These are phyloP conservation scores for Microhierax caerulescens DNA, from an alignment of 2,797 vertebrate species.

Conservation along the genomic window DNA sequence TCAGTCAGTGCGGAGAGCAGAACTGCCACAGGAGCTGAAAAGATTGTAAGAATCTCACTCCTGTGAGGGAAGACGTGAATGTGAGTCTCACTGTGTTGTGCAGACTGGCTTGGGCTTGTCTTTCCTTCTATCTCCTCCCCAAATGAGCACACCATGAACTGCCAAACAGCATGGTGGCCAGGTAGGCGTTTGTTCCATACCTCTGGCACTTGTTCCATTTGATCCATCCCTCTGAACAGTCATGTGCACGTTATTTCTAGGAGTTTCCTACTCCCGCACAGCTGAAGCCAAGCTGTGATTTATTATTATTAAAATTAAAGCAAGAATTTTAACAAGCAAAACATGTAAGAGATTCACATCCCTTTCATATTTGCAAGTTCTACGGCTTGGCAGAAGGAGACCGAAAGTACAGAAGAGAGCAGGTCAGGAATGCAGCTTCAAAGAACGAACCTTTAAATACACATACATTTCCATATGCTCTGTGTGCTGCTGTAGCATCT, in stretches of 20 bases:
- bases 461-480: rapidly evolving
- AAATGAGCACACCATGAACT: background rate
- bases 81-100: background rate
- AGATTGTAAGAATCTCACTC: background rate
- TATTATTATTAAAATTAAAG: constrained; percentile 1
- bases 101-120: background rate
- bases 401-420: background rate
- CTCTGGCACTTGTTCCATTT: background rate
- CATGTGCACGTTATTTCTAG: background rate
- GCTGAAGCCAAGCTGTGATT: background rate
- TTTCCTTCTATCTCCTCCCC: background rate
- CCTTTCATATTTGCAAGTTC: background rate
- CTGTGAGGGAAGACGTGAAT: background rate
- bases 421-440: background rate
- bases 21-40: background rate
- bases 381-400: background rate
- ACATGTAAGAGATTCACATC: background rate
- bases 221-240: background rate
- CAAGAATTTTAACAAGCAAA: background rate
- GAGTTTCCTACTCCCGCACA: background rate
- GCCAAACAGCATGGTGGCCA: background rate
- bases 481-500: rapidly evolving
- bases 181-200: background rate
- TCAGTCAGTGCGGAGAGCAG: background rate
- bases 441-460: background rate